phyloP scores from a whole-genome alignment of 2,113 vertebrate species.

The Morone saxatilis region DNA sequence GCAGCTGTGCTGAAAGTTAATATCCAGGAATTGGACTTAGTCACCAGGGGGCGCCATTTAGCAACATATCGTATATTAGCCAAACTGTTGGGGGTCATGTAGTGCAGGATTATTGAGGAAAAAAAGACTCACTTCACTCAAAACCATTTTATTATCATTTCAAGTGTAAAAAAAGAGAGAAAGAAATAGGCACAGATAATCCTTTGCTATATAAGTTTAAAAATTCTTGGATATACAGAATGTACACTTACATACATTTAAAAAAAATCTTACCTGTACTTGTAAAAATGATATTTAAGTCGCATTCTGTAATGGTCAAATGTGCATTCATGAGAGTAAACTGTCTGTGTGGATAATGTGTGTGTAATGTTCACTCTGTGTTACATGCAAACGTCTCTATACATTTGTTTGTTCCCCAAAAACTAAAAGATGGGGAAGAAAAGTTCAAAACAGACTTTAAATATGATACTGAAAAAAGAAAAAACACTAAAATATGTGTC shows the following conservation, averaged over 20 bases:
- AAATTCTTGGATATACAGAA: slow-evolving; percentile 57
- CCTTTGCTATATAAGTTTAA: slow-evolving; percentile 44
- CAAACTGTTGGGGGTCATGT: neutral
- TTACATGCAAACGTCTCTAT: neutral
- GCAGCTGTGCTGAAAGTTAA: too few relatives aligned
- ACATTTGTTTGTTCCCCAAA: slow-evolving; percentile 10
- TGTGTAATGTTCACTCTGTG: neutral
- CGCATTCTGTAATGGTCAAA: slow-evolving; percentile 26
- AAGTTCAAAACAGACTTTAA: neutral
- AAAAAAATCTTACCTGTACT: slow-evolving; percentile 3
- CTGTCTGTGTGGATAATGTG: slow-evolving; percentile 1
- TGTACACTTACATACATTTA: slow-evolving; percentile 61
- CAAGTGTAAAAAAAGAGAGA: slow-evolving; percentile 70
- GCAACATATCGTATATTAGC: slow-evolving; percentile 13
- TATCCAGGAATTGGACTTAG: too few relatives aligned
- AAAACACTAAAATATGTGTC: too few relatives aligned
- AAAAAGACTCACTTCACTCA: slow-evolving; percentile 44
- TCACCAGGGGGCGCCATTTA: slow-evolving; percentile 70
- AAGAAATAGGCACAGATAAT: slow-evolving; percentile 58
- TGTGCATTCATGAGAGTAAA: neutral
- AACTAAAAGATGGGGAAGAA: neutral
- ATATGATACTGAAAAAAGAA: neutral
- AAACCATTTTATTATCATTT: slow-evolving; percentile 76
- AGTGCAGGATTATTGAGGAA: neutral
- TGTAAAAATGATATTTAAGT: slow-evolving; percentile 12